phyloP scores from a whole-genome alignment of 2,888 invertebrate species.

The Eupithecia abbreviata region DNA sequence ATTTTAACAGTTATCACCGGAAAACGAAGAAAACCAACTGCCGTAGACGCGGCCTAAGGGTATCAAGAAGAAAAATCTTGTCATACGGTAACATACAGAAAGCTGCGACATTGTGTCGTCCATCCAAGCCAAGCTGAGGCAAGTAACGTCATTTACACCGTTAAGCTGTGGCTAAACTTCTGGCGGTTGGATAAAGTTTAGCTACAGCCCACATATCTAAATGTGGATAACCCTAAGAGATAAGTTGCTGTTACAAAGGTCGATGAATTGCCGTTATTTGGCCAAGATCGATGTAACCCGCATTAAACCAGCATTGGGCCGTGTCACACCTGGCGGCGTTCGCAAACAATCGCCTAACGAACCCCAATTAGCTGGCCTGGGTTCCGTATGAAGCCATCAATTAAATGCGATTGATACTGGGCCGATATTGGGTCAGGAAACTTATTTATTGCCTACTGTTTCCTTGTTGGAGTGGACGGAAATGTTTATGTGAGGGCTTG shows the following conservation, averaged over 20 bases:
- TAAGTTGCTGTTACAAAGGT: constrained; percentile 17
- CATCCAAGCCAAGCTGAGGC: not conserved
- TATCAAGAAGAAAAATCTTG: not conserved
- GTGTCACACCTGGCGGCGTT: constrained; percentile 37
- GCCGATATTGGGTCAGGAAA: constrained; percentile 21
- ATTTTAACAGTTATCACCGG: no score
- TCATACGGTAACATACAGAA: not conserved
- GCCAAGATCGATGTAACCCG: constrained; percentile 32
- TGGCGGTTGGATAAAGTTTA: not conserved
- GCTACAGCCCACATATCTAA: not conserved
- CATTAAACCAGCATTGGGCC: constrained; percentile 32
- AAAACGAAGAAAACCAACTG: no score
- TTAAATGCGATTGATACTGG: constrained; percentile 35
- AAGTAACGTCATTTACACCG: not conserved
- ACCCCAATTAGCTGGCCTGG: constrained; percentile 64
- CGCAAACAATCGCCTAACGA: constrained; percentile 73
- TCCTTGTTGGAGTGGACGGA: constrained; percentile 10
- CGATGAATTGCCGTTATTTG: constrained; percentile 30
- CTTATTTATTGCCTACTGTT: constrained; percentile 21
- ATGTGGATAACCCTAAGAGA: not conserved
- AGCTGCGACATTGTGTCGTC: not conserved
- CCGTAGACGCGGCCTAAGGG: not conserved
- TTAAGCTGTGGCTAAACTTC: not conserved
- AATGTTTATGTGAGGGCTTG: not conserved
- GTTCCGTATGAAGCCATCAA: constrained; percentile 40